Evolutionary conservation across 2,113 vertebrate genomes (phyloP).

Genomic region (Crotalus viridis): DNA sequence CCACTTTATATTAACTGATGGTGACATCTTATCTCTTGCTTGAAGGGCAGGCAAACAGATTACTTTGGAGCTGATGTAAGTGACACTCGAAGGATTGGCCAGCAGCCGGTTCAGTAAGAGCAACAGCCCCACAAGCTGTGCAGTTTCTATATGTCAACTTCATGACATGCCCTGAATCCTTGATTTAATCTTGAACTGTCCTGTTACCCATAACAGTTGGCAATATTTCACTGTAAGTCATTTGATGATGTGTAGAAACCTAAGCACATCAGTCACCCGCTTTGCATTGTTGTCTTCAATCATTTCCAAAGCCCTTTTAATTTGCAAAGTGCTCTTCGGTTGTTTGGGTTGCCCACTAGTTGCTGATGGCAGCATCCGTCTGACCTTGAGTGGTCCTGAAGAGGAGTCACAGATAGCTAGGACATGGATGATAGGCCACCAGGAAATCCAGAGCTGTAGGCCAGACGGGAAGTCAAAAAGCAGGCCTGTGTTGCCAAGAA

Average conservation of each 20-base stretch:
- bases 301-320: neutral
- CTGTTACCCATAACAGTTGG: conserved; percentile 43
- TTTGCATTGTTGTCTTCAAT: conserved; percentile 39
- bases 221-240: conserved; percentile 55
- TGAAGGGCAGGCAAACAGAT: conserved; percentile 75
- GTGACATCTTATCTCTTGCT: conserved; percentile 78
- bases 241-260: conserved; percentile 44
- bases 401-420: neutral
- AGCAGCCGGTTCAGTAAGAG: conserved; percentile 60
- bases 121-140: conserved; percentile 49
- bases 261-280: conserved; percentile 1
- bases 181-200: conserved; percentile 64
- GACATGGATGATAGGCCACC: neutral
- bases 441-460: neutral
- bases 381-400: neutral
- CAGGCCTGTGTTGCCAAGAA: neutral
- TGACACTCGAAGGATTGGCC: conserved; percentile 76
- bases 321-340: neutral
- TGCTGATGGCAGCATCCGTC: neutral
- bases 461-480: neutral
- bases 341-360: neutral
- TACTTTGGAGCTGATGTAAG: conserved; percentile 78
- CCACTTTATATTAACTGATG: conserved; percentile 80
- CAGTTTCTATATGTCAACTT: conserved; percentile 67
- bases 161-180: conserved; percentile 63